These are phyloP conservation scores for Botia almorhae DNA, from an alignment of 2,797 vertebrate species.

Conservation along the genomic window DNA sequence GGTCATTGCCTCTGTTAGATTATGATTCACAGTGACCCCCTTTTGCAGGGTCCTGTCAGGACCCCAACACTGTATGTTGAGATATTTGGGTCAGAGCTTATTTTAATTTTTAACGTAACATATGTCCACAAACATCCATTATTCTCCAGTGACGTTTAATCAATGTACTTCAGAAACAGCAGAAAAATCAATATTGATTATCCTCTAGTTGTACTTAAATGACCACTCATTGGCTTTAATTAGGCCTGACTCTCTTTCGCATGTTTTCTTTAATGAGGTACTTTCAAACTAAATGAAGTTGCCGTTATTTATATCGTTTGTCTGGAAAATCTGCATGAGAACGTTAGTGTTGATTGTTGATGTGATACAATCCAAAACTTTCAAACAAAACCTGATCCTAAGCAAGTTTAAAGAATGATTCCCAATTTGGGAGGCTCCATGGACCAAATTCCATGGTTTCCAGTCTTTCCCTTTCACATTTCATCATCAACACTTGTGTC, in stretches of 20 bases:
- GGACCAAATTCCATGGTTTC: slow-evolving; percentile 73
- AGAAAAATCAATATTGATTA: slow-evolving; percentile 39
- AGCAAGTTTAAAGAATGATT: slow-evolving; percentile 33
- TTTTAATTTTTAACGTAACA: slow-evolving; percentile 1
- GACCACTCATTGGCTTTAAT: slow-evolving; percentile 39
- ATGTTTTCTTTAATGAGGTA: slow-evolving; percentile 38
- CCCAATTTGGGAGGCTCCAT: slow-evolving; percentile 46
- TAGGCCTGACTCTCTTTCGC: slow-evolving; percentile 36
- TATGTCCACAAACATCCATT: slow-evolving; percentile 9
- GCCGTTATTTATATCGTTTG: background rate
- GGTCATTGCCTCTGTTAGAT: slow-evolving; percentile 50
- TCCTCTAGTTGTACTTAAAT: slow-evolving; percentile 24
- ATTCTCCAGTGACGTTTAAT: slow-evolving; percentile 39
- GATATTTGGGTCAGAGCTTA: slow-evolving; percentile 9
- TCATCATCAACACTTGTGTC: slow-evolving; percentile 74
- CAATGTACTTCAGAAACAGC: slow-evolving; percentile 24
- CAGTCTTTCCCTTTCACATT: slow-evolving; percentile 68
- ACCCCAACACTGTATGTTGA: background rate
- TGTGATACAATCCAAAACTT: background rate
- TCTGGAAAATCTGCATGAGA: background rate
- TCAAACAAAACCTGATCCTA: slow-evolving; percentile 1
- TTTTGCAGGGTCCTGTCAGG: slow-evolving; percentile 38
- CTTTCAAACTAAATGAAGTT: slow-evolving; percentile 16
- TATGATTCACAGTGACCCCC: slow-evolving; percentile 34
- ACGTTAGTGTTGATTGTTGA: slow-evolving; percentile 18